phyloP scores from a whole-genome alignment of 2,888 invertebrate species.

The Dilophus febrilis region DNA sequence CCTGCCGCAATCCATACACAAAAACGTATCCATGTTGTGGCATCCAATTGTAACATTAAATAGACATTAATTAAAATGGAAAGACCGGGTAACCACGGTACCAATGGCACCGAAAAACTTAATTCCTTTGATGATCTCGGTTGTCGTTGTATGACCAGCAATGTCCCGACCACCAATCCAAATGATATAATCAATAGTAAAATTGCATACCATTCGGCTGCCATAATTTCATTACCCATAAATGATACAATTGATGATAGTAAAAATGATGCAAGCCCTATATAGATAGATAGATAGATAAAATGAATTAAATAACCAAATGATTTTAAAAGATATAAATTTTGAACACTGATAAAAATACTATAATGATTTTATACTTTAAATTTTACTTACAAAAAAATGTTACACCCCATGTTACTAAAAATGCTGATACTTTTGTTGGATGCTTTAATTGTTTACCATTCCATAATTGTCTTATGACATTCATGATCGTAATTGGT shows the following conservation, averaged over 20 bases:
- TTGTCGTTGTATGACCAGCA: conserved; percentile 39
- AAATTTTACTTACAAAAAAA: conserved; percentile 25
- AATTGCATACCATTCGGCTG: conserved; percentile 12
- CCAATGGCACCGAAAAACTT: conserved; percentile 57
- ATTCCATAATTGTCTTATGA: conserved; percentile 29
- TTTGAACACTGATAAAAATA: background rate
- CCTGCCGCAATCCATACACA: conserved; percentile 64
- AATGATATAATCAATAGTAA: conserved; percentile 22
- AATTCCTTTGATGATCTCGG: conserved; percentile 43
- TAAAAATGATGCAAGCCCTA: background rate
- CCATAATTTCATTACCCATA: background rate
- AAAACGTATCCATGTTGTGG: conserved; percentile 70
- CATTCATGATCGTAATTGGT: conserved; percentile 7
- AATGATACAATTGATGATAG: background rate
- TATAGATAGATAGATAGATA: background rate
- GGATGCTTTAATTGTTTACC: conserved; percentile 24
- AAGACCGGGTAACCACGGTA: conserved; percentile 63
- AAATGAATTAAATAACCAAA: background rate
- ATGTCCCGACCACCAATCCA: conserved; percentile 25
- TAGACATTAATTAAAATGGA: conserved; percentile 73
- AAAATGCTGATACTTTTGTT: conserved; percentile 28
- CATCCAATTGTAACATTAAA: conserved; percentile 47
- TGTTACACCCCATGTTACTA: conserved; percentile 30
- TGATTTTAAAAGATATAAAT: background rate
- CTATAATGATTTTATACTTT: background rate